These are phyloP conservation scores for Cheilosia urbana DNA, from an alignment of 2,888 invertebrate genomes.

Conservation along the genomic window DNA sequence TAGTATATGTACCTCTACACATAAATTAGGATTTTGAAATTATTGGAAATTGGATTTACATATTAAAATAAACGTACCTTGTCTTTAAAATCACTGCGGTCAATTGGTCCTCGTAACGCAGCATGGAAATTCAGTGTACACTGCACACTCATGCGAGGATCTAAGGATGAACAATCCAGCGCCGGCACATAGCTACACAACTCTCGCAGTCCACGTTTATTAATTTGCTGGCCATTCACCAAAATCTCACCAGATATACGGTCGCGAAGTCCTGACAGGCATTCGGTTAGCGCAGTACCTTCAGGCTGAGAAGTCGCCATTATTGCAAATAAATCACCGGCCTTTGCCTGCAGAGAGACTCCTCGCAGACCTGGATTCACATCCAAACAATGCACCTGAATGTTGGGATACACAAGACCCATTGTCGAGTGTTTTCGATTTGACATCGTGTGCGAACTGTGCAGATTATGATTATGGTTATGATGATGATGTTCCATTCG, in stretches of 20 bases:
- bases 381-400: constrained; percentile 88
- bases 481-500: constrained; percentile 74
- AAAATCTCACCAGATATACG: constrained; percentile 91
- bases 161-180: constrained; percentile 81
- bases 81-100: constrained; percentile 87
- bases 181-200: constrained; percentile 86
- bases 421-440: constrained; percentile 81
- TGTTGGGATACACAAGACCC: constrained; percentile 83
- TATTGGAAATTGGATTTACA: too few relatives aligned
- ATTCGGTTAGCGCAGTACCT: constrained; percentile 93
- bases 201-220: constrained; percentile 88
- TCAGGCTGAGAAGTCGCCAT: constrained; percentile 95
- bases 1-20: too few relatives aligned
- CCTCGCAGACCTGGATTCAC: constrained; percentile 89
- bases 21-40: too few relatives aligned
- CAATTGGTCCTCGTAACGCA: constrained; percentile 85
- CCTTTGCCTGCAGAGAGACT: constrained; percentile 94
- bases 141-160: constrained; percentile 93
- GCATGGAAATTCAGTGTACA: constrained; percentile 95
- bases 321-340: constrained; percentile 95
- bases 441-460: constrained; percentile 76
- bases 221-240: constrained; percentile 93
- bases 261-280: constrained; percentile 90
- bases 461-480: constrained; percentile 37
- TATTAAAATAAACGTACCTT: constrained; percentile 84